These are phyloP conservation scores for Phyllopteryx taeniolatus DNA, from an alignment of 2,113 vertebrate genomes.

Conservation along the genomic window DNA sequence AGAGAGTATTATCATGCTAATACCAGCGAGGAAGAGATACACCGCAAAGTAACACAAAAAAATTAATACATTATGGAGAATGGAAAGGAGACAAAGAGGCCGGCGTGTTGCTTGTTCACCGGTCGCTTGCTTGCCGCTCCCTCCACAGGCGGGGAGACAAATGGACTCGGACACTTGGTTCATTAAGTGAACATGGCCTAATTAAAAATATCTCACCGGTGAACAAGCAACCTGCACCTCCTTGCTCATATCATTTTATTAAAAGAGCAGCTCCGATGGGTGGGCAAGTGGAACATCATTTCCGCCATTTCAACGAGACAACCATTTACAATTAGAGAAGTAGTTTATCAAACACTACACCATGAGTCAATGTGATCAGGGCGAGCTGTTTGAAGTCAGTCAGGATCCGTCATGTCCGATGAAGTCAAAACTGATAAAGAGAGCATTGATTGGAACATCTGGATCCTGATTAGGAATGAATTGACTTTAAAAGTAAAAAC, in stretches of 20 bases:
- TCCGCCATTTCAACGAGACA: not conserved
- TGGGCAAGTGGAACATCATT: not conserved
- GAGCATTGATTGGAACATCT: not conserved
- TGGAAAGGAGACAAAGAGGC: constrained; percentile 49
- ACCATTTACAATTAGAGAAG: not conserved
- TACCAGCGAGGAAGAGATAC: constrained; percentile 32
- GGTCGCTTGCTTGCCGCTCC: constrained; percentile 19
- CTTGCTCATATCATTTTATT: constrained; percentile 28
- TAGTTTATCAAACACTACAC: not conserved
- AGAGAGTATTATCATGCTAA: constrained; percentile 72
- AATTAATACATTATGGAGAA: constrained; percentile 39
- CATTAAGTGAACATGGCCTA: constrained; percentile 69
- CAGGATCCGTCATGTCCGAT: not conserved
- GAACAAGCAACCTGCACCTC: constrained; percentile 59
- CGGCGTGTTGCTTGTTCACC: not conserved
- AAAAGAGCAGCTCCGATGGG: not conserved
- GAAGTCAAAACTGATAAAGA: not conserved
- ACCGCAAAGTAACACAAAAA: not conserved
- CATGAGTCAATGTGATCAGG: not conserved
- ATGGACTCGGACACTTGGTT: constrained; percentile 64
- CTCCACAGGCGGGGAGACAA: constrained; percentile 44
- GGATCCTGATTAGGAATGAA: not conserved
- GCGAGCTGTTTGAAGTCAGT: not conserved
- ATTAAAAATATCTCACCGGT: constrained; percentile 57
- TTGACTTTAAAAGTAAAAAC: not conserved